Base-by-base conservation (phyloP, 2,113 vertebrate genomes). In the Onychostruthus taczanowskii region DNA sequence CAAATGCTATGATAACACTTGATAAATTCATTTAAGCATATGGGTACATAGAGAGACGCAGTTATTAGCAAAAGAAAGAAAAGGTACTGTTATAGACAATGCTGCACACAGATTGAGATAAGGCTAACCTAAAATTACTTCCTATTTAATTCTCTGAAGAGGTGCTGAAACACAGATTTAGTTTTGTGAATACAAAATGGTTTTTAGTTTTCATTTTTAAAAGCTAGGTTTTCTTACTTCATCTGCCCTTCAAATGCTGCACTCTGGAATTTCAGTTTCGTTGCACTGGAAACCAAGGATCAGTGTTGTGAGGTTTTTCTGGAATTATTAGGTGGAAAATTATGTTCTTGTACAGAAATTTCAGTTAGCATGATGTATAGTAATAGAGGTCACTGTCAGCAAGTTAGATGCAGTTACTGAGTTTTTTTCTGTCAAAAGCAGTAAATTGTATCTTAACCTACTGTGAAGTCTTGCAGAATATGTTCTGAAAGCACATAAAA, bases 341-440 rank as follows among this genome's bases (percentile, higher is more conserved):
- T 69, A 33, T 66, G 16, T 55, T 91, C 56, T 81, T 88, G 35
- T 70, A 59, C 72, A 87, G 77, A 89, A 82, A 73, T 92, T 94
- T 93, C 75, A 90, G 47, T 77, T 83, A 87, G 37, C 81, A 28
- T 59, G 66, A 63, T 70, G 9, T 50, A 10, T 58, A 77, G 22
- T n/a, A 84, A 69, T 79, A 39, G 11, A 84, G 87, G 37, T 81
- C 50, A 74, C 64, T 55, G 87, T 72, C 67, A 87, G 91, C 81
- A 92, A 79, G 58, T 85, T n/a, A 41, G 28, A 49, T 66, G 80
- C 58, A 81, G 79, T 92, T 96, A 72, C 24, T 94, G 79, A 92
- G 35, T 63, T 86, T 95, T 96, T 94, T 94, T 95, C 79, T 95
- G 58, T 63, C 72, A 90, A 90, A 96, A 92, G 55, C 35, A 78